A percentile compares a stretch with the other conserved stretches of the same genome.
These are phyloP conservation scores for Onthophagus sagittarius DNA, from an alignment of 2,888 invertebrate species.

Conservation along the genomic window DNA sequence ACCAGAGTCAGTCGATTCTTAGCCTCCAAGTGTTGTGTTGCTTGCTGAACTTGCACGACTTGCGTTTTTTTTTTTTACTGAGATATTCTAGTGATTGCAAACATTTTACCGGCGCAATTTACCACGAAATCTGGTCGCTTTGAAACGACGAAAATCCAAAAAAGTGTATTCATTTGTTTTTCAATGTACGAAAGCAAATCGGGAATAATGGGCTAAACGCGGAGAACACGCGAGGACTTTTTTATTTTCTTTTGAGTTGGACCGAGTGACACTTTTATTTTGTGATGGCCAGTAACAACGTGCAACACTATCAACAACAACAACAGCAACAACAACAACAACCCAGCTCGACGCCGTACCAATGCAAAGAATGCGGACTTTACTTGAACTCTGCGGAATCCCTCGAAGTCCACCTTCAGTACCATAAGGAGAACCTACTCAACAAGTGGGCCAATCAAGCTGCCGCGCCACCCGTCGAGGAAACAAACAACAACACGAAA, in stretches of 20 bases:
- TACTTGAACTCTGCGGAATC: conserved; percentile 73
- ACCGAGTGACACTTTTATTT: neutral
- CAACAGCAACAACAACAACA: conserved; percentile 53
- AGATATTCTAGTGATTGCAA: conserved; percentile 1
- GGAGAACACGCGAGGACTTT: conserved; percentile 20
- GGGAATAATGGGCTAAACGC: conserved; percentile 42
- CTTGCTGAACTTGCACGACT: conserved; percentile 1
- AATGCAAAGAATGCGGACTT: conserved; percentile 73
- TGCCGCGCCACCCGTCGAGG: conserved; percentile 49
- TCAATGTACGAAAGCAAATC: conserved; percentile 13
- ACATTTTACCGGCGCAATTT: neutral
- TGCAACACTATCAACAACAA: conserved; percentile 32
- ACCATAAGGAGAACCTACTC: conserved; percentile 73
- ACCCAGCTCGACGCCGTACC: conserved; percentile 56
- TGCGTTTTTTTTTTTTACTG: neutral
- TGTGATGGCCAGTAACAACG: neutral
- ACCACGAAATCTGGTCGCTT: neutral
- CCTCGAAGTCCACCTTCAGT: conserved; percentile 74
- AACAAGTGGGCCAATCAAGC: conserved; percentile 67
- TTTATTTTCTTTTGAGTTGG: conserved; percentile 32
- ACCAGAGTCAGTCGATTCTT: conserved; percentile 37
- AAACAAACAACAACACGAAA: conserved; percentile 65
- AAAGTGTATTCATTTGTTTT: neutral
- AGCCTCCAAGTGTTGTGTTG: conserved; percentile 33
- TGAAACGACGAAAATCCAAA: neutral